Conservation (phyloP, 2,888 invertebrate species). For the Deilephila porcellus region DNA sequence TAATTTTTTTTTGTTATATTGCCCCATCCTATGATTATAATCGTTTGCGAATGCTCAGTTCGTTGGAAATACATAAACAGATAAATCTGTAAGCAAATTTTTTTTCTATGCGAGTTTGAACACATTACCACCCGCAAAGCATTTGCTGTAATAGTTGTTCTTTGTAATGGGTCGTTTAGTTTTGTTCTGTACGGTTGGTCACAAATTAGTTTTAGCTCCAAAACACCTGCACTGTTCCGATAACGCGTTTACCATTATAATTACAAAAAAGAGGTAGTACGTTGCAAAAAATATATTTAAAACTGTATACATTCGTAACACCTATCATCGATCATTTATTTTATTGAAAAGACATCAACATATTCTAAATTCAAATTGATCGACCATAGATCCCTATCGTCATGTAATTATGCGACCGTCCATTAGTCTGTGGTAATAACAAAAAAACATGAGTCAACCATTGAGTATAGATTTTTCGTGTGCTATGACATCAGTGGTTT, state of each 20-base stretch:
- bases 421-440: slow-evolving; percentile 26
- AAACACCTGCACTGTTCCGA: slow-evolving; percentile 15
- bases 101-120: no score
- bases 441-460: slow-evolving; percentile 12
- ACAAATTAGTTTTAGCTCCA: neutral
- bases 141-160: neutral
- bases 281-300: neutral
- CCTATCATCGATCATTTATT: slow-evolving; percentile 18
- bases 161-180: neutral
- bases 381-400: slow-evolving; percentile 28
- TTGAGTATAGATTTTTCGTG: slow-evolving; percentile 18
- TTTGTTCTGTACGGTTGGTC: neutral
- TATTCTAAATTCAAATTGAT: slow-evolving; percentile 28
- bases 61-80: no score
- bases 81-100: no score
- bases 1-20: no score
- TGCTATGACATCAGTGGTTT: slow-evolving; percentile 4
- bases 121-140: no score
- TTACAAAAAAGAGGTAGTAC: slow-evolving; percentile 1
- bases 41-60: no score
- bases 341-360: slow-evolving; percentile 11
- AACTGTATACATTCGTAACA: neutral
- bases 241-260: slow-evolving; percentile 7
- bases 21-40: no score
- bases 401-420: slow-evolving; percentile 31